A percentile compares a stretch with the other conserved stretches of the same genome.
These are phyloP conservation scores for Caradrina clavipalpis DNA, from an alignment of 2,888 invertebrate genomes.

Conservation along the genomic window DNA sequence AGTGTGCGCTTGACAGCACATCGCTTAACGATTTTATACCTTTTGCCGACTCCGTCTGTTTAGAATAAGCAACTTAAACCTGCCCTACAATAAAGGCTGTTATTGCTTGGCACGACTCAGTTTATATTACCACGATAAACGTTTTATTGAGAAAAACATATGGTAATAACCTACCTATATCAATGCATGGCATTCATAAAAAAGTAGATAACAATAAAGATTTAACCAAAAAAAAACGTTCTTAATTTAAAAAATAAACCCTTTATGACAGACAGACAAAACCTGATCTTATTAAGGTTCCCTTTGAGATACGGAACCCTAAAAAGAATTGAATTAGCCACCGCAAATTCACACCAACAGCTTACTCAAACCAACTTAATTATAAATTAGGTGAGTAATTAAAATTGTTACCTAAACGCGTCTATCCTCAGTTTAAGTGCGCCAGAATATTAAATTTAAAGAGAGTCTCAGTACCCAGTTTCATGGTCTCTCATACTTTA, in stretches of 20 bases:
- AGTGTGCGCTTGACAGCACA: slow-evolving; percentile 39
- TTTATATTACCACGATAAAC: not conserved
- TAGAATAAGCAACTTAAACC: slow-evolving; percentile 6
- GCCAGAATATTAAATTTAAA: slow-evolving; percentile 62
- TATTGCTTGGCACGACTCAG: not conserved
- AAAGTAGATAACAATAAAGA: too few species aligned
- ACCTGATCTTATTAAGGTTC: too few species aligned
- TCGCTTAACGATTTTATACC: slow-evolving; percentile 34
- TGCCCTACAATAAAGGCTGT: not conserved
- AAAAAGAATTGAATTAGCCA: not conserved
- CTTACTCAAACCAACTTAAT: slow-evolving; percentile 28
- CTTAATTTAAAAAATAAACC: too few species aligned
- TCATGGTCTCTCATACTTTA: slow-evolving; percentile 76
- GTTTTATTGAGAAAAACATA: too few species aligned
- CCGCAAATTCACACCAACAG: slow-evolving; percentile 16
- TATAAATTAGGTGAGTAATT: slow-evolving; percentile 57
- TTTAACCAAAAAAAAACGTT: too few species aligned
- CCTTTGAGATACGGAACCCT: not conserved
- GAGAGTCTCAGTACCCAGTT: slow-evolving; percentile 63
- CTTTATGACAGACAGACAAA: too few species aligned
- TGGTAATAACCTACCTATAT: too few species aligned
- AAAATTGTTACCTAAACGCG: slow-evolving; percentile 54
- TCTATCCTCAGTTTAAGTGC: slow-evolving; percentile 40
- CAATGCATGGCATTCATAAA: too few species aligned
- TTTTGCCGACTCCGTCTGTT: slow-evolving; percentile 11